Base-by-base conservation (phyloP, 2,797 vertebrate species). In the Crenichthys baileyi region DNA sequence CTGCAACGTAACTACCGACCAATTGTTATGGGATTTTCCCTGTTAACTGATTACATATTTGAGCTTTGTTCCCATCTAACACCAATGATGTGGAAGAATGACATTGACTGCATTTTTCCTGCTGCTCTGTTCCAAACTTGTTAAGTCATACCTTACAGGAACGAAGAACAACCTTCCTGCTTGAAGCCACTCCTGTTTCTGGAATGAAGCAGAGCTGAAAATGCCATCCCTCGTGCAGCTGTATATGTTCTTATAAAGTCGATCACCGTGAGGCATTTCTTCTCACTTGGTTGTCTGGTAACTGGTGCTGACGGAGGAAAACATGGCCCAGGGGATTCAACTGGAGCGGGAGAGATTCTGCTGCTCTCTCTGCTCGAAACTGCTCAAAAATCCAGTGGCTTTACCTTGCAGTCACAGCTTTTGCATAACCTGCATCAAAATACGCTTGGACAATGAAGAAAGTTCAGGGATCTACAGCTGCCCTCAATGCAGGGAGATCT, bases 341-440 rank as follows among this genome's bases (percentile, higher is more conserved):
- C 79, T 83, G 26, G 76, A 87, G 4, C 65, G 12, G 6, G 72
- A 48, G 0, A 46, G 1, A 0, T 76, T 89, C 31, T 73, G 60
- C 76, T 86, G 87, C 50, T 51, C 60, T 0, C 31, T 88, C 53
- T 87, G 87, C 48, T 22, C 70, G 36, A 46, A 79, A 12, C 77
- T 87, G 0, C 72, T 85, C 4, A 68, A 24, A 0, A 63, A 88
- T 2, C 78, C 80, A 1, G 82, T 78, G 76, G 76, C 83, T 4
- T 0, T 85, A 51, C 79, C 82, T 13, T 86, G 87, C 53, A 41
- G 82, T 0, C 79, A 88, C 81, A 71, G 55, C 75, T 83, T 78
- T 73, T 84, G 84, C 73, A 76, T 55, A 75, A 44, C 0, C 26
- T 89, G 83, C 26, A 83, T 83, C 16, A 48, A 53, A 20, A 1